Conservation (phyloP, 2,797 vertebrate genomes). For the Amblyopsis hoosieri region DNA sequence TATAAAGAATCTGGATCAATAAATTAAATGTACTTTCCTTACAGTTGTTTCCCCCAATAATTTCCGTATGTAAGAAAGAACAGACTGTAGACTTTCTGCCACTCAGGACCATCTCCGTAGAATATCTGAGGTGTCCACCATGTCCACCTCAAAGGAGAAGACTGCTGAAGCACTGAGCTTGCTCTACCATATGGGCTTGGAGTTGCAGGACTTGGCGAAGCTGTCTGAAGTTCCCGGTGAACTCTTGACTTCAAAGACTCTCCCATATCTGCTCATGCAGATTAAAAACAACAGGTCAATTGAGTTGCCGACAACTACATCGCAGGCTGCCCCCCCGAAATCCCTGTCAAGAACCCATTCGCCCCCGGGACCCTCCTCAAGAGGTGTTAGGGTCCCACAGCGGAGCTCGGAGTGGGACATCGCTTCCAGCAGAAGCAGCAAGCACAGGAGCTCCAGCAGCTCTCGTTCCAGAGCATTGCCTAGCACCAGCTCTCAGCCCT, state of each 20-base stretch:
- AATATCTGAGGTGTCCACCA: not conserved
- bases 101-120: not conserved
- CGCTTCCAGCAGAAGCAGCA: not conserved
- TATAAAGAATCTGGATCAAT: no score
- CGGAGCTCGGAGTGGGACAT: not conserved
- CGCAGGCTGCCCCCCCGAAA: not conserved
- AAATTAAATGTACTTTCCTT: not conserved
- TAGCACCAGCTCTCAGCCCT: not conserved
- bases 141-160: constrained; percentile 1
- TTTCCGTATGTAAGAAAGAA: not conserved
- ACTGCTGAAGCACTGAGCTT: not conserved
- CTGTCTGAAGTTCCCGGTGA: constrained; percentile 4
- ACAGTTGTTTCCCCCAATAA: not conserved
- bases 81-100: not conserved
- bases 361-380: not conserved
- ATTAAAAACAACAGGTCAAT: constrained; percentile 1
- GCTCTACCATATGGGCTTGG: constrained; percentile 1
- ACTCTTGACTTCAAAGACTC: not conserved
- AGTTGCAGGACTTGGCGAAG: constrained; percentile 3
- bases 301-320: not conserved
- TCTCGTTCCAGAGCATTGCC: not conserved
- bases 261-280: constrained; percentile 3
- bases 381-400: not conserved
- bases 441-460: not conserved
- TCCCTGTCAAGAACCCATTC: not conserved